Evolutionary conservation across 37 sponge, comb jelly and placozoan species (phyloP).

Genomic region (Crambe crambe): DNA sequence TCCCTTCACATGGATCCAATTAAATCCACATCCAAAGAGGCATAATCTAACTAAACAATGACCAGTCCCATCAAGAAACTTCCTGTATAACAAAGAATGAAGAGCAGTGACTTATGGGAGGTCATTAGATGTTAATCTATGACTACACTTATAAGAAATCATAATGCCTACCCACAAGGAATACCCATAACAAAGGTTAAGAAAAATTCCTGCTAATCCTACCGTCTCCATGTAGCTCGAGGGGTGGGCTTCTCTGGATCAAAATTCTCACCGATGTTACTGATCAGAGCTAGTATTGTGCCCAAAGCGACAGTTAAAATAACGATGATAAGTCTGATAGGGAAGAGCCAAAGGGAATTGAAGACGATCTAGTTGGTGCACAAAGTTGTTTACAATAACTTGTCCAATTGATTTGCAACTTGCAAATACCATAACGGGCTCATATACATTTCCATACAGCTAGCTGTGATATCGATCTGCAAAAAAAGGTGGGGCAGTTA

Average conservation of each 20-base stretch:
- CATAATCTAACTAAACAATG: no score
- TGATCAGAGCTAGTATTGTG: not conserved
- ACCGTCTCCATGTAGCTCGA: constrained; percentile 45
- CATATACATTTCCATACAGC: not conserved
- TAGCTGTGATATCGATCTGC: no score
- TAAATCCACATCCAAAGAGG: constrained; percentile 63
- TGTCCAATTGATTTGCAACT: not conserved
- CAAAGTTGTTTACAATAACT: not conserved
- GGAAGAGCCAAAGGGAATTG: constrained; percentile 52
- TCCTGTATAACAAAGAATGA: no score
- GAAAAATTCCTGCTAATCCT: not conserved
- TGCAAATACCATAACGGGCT: no score
- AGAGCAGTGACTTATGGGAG: no score
- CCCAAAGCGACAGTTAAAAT: constrained; percentile 25
- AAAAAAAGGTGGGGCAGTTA: no score
- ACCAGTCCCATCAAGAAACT: no score
- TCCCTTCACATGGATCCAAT: constrained; percentile 56
- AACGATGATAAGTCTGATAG: constrained; percentile 39
- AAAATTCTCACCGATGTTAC: constrained; percentile 10
- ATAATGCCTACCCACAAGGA: no score
- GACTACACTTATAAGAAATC: no score
- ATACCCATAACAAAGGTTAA: no score
- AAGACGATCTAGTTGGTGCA: constrained; percentile 14
- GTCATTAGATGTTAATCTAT: no score
- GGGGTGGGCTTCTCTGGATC: constrained; percentile 39